Evolutionary conservation across 2,113 vertebrate species (phyloP).

Genomic region (Sminthopsis crassicaudata): DNA sequence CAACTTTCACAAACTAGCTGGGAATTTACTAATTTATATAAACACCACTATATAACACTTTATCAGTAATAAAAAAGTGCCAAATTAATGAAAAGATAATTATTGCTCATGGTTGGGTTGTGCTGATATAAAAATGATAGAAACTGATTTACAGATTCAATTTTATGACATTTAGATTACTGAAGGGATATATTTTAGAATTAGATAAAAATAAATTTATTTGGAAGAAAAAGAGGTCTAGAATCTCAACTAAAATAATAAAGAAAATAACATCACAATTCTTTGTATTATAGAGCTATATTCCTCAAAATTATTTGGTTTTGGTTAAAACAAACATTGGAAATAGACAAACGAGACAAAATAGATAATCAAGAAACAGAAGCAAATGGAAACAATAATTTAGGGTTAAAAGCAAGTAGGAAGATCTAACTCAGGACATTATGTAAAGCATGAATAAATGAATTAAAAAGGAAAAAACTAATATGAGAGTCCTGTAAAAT

Average conservation of each 20-base stretch:
- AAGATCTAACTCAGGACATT: background rate
- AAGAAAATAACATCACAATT: background rate
- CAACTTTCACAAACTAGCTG: background rate
- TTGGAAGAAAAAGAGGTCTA: background rate
- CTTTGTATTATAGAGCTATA: background rate
- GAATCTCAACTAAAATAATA: background rate
- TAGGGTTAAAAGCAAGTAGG: background rate
- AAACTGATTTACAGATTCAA: background rate
- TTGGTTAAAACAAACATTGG: background rate
- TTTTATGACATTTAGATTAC: background rate
- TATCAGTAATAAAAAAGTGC: background rate
- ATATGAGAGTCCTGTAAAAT: background rate
- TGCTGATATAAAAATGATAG: background rate
- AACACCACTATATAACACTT: background rate
- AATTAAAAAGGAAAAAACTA: background rate
- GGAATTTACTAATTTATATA: background rate
- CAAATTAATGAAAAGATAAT: background rate
- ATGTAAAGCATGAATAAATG: background rate
- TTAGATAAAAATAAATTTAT: background rate
- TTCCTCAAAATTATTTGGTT: background rate
- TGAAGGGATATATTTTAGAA: background rate
- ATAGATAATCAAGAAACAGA: background rate
- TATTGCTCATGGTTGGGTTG: background rate
- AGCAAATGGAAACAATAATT: background rate
- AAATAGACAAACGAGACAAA: background rate